Conservation (phyloP, 2,888 invertebrate species). For the Gisinianus flammeolus region DNA sequence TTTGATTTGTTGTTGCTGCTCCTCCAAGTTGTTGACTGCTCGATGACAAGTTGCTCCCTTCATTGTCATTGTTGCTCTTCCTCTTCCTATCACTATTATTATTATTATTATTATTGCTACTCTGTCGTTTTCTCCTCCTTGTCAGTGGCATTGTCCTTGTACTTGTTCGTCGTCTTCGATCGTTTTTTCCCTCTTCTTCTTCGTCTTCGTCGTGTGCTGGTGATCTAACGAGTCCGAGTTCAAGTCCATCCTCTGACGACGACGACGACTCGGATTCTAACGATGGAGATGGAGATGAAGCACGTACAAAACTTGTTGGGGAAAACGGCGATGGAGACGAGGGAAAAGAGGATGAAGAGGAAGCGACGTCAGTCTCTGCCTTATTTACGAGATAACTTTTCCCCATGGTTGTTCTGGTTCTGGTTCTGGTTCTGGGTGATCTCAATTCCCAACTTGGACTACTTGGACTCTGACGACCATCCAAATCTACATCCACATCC, state of each 20-base stretch:
- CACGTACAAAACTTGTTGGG: neutral
- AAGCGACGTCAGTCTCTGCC: neutral
- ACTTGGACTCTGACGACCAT: too few species aligned
- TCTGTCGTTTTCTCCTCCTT: too few species aligned
- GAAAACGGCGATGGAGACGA: neutral
- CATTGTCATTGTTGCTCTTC: neutral
- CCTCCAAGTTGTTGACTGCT: neutral
- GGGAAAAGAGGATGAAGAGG: neutral
- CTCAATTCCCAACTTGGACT: too few species aligned
- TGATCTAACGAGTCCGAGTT: too few species aligned
- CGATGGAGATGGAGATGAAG: neutral
- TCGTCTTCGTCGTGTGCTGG: too few species aligned
- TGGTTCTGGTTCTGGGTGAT: too few species aligned
- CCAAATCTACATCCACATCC: too few species aligned
- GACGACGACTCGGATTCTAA: too few species aligned
- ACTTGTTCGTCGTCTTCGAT: too few species aligned
- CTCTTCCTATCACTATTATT: neutral
- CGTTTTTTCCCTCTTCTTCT: too few species aligned
- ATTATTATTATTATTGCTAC: too few species aligned
- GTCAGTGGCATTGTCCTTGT: neutral
- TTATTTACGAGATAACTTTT: conserved; percentile 12
- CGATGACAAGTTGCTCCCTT: neutral
- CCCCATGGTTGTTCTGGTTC: neutral
- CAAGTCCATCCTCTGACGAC: neutral
- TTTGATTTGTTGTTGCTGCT: conserved; percentile 16